Percentiles rank a stretch among this genome's conserved stretches.
phyloP scores from a whole-genome alignment of 2,797 vertebrate species.

The Thaleichthys pacificus region DNA sequence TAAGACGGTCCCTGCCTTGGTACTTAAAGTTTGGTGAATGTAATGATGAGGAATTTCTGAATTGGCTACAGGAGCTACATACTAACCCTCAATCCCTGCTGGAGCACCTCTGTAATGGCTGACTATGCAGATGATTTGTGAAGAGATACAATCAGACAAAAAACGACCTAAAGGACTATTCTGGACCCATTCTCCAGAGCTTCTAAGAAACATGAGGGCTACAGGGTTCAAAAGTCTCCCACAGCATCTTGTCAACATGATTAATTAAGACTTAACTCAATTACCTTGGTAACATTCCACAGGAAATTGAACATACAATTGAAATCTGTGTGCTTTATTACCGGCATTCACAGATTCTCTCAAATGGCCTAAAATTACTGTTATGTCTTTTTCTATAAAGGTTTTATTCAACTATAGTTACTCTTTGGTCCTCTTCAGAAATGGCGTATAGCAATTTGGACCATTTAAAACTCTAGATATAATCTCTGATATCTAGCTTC shows the following conservation, averaged over 20 bases:
- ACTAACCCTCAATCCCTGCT: not conserved
- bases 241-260: conserved; percentile 53
- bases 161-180: not conserved
- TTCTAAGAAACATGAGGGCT: not conserved
- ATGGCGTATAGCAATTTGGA: conserved; percentile 42
- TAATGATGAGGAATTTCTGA: not conserved
- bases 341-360: conserved; percentile 34
- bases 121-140: not conserved
- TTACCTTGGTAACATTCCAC: conserved; percentile 54
- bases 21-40: not conserved
- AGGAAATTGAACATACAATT: conserved; percentile 52
- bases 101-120: not conserved
- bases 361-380: conserved; percentile 32
- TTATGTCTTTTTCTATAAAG: conserved; percentile 48
- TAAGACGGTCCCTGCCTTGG: conserved; percentile 52
- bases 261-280: conserved; percentile 56
- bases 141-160: not conserved
- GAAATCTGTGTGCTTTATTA: conserved; percentile 46
- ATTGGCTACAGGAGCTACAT: not conserved
- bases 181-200: not conserved
- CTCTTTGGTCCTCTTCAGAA: conserved; percentile 43
- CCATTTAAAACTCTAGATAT: conserved; percentile 41
- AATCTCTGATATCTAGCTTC: conserved; percentile 44
- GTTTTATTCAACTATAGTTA: conserved; percentile 53
- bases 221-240: conserved; percentile 36